These are phyloP conservation scores for Acheta domesticus DNA, from an alignment of 2,888 invertebrate species.

Conservation along the genomic window DNA sequence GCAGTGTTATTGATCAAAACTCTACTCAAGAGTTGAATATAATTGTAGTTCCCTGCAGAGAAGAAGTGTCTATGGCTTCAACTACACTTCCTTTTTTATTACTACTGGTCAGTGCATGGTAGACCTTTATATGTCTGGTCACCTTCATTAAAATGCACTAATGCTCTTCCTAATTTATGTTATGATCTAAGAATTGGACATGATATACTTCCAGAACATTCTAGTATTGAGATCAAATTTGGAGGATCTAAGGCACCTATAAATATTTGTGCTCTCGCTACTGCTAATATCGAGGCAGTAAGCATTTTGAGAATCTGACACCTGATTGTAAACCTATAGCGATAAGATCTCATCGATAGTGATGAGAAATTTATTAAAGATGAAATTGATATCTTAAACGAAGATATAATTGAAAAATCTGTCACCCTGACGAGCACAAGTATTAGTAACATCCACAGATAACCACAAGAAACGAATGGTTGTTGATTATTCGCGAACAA, in stretches of 20 bases:
- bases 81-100: not conserved
- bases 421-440: conserved; percentile 35
- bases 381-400: not conserved
- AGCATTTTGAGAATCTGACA: conserved; percentile 12
- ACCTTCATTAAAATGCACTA: not conserved
- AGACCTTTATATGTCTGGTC: not conserved
- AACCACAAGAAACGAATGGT: conserved; percentile 39
- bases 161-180: not conserved
- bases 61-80: conserved; percentile 7
- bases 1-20: conserved; percentile 19
- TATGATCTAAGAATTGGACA: conserved; percentile 12
- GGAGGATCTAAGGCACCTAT: not conserved
- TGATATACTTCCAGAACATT: conserved; percentile 19
- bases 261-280: not conserved
- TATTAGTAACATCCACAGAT: conserved; percentile 35
- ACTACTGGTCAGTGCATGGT: not conserved
- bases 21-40: not conserved
- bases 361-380: conserved; percentile 11
- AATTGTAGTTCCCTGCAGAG: not conserved
- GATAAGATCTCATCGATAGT: conserved; percentile 11
- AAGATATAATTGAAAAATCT: conserved; percentile 18
- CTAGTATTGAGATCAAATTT: conserved; percentile 18
- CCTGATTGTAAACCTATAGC: conserved; percentile 23
- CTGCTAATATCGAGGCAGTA: not conserved
- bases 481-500: conserved; percentile 40